Conservation (phyloP, 1,140 invertebrate genomes). For the Heliconius hermathena region DNA sequence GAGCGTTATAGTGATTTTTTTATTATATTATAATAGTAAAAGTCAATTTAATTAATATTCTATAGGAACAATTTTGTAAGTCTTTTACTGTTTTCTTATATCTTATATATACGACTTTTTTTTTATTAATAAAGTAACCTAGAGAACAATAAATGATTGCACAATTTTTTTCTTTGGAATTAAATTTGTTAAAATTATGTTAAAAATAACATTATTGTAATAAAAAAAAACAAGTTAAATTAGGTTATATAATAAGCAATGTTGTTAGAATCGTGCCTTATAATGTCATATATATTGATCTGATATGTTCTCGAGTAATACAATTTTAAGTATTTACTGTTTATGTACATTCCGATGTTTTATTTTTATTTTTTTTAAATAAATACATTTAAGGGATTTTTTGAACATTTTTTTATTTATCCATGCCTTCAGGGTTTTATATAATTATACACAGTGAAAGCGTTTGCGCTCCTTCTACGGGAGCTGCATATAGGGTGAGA, state of each 20-base stretch:
- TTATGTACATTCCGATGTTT: conserved; percentile 38
- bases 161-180: not conserved
- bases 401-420: conserved; percentile 5
- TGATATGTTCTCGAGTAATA: conserved; percentile 23
- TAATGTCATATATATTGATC: not conserved
- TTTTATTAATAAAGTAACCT: not conserved
- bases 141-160: not conserved
- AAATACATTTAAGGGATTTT: conserved; percentile 32
- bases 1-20: not conserved
- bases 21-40: not conserved
- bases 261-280: not conserved
- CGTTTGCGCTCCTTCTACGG: too few species aligned
- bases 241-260: not conserved
- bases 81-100: too few species aligned
- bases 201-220: not conserved
- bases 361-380: conserved; percentile 28
- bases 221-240: not conserved
- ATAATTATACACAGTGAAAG: too few species aligned
- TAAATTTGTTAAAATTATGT: not conserved
- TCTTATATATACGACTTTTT: not conserved
- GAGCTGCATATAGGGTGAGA: too few species aligned
- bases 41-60: not conserved
- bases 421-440: not conserved
- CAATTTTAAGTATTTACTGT: conserved; percentile 31
- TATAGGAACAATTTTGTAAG: not conserved